Evolutionary conservation across 2,888 invertebrate genomes (phyloP).

Genomic region (Tipula confusa): DNA sequence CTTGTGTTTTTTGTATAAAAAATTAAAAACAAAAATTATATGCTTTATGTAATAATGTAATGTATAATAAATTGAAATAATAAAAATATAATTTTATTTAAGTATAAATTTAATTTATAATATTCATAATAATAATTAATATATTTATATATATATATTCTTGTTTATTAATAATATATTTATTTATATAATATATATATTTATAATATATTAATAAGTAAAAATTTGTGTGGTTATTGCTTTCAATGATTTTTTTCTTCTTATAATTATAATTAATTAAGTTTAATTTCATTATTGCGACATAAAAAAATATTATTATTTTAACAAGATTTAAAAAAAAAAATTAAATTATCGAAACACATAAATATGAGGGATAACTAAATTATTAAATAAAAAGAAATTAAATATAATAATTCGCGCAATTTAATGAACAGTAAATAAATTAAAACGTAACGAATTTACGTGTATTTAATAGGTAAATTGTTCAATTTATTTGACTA

Average conservation of each 20-base stretch:
- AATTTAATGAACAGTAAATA: not conserved
- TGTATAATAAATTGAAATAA: not conserved
- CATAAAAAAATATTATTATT: constrained; percentile 29
- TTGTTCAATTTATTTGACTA: not conserved
- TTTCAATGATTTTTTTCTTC: constrained; percentile 34
- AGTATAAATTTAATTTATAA: constrained; percentile 44
- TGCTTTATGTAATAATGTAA: not conserved
- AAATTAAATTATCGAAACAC: too few relatives aligned
- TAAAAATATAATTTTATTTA: constrained; percentile 28
- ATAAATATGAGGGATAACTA: constrained; percentile 51
- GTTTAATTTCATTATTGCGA: constrained; percentile 32
- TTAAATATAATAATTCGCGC: not conserved
- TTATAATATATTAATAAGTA: constrained; percentile 32
- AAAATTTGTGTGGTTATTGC: constrained; percentile 36
- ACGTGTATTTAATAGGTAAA: not conserved
- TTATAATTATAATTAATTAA: constrained; percentile 32
- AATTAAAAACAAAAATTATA: constrained; percentile 12
- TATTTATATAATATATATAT: constrained; percentile 29
- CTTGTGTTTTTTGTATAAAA: constrained; percentile 25
- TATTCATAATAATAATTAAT: constrained; percentile 48
- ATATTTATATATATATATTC: constrained; percentile 42
- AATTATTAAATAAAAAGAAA: constrained; percentile 48
- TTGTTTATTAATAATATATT: constrained; percentile 34
- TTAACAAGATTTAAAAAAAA: constrained; percentile 35
- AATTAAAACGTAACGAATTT: not conserved